These are phyloP conservation scores for Syndactyla subalaris DNA, from an alignment of 2,797 vertebrate genomes.

Conservation along the genomic window DNA sequence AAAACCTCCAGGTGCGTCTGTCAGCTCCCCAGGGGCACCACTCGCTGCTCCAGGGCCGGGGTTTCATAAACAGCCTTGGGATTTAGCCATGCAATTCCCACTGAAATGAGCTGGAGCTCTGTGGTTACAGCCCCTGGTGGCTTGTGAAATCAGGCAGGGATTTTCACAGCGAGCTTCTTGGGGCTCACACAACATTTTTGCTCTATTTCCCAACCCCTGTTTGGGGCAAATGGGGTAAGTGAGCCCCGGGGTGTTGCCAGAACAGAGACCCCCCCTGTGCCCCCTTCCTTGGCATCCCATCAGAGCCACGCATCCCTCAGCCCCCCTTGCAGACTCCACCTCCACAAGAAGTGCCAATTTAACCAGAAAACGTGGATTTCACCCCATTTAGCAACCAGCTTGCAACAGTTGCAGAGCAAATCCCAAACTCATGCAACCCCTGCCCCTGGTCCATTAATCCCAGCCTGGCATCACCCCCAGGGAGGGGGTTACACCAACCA, in stretches of 20 bases:
- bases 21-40: neutral
- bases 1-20: constrained; percentile 34
- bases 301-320: accelerated
- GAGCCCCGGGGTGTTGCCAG: accelerated
- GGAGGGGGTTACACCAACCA: neutral
- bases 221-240: accelerated
- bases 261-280: accelerated
- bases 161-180: accelerated
- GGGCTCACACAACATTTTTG: neutral
- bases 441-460: neutral
- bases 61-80: neutral
- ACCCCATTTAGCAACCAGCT: neutral
- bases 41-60: neutral
- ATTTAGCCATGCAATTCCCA: neutral
- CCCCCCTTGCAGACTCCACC: neutral
- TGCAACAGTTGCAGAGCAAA: neutral
- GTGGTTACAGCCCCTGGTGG: accelerated
- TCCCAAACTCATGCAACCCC: neutral
- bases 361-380: neutral
- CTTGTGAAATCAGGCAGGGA: neutral
- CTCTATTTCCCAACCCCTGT: neutral
- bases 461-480: neutral
- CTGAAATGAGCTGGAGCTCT: neutral
- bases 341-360: accelerated
- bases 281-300: neutral